Evolutionary conservation across 2,888 invertebrate species (phyloP), one percentile per base, ranked within the genome.

Genomic region (Drosophila nr. perissopoda): DNA sequence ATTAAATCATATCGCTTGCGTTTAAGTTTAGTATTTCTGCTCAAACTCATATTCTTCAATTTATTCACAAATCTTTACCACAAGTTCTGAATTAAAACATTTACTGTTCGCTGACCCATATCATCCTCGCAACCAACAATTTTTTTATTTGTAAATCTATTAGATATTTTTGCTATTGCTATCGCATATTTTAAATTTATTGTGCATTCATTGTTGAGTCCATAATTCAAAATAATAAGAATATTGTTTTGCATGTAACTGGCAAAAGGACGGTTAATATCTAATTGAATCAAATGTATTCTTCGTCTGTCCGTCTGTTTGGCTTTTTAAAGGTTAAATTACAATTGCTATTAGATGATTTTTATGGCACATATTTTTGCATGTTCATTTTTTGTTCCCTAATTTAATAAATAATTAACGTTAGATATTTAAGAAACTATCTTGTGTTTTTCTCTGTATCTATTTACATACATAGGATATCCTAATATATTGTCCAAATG

Each of bases 1-100:
- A 40, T 21, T 25, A 21, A 18, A 33, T 51, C 53, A 68, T 52
- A 56, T 64, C 60, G 72, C 66, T 76, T 76, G 63, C 59, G 11
- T 52, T 70, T 48, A 11, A 31, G 29, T 54, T n/a, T 27, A 33
- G 13, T 45, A n/a, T 36, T 59, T 65, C 40, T 13, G 34, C 21
- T 59, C 13, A n/a, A 27, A n/a, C 16, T 64, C 48, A 64, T 49
- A n/a, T 56, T 16, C 10, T 36, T 25, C 33, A 11, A 59, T 59
- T 40, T 33, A 51, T 38, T 33, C n/a, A 36, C 42, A 31, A 18
- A 52, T 54, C 16, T 29, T 25, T 45, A 16, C 8, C 45, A 45
- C 45, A 25, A 45, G 16, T 25, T 33, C 11, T 3, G 7, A 27
- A 38, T 51, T 16, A 36, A 40, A 61, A 31, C 18, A 8, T 29